These are phyloP conservation scores for Empis stercorea DNA, from an alignment of 2,888 invertebrate genomes.

Conservation along the genomic window DNA sequence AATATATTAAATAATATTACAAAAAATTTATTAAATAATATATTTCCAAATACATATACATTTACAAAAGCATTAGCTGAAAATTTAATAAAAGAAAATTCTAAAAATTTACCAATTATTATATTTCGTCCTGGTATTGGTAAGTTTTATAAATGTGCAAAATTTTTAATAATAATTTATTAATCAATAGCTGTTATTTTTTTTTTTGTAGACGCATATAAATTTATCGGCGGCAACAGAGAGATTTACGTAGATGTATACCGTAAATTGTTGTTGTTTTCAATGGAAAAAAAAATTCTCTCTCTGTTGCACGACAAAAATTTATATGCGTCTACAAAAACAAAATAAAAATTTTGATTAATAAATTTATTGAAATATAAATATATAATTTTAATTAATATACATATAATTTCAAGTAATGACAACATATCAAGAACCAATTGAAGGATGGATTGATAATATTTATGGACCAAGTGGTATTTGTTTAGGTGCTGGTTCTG, in stretches of 20 bases:
- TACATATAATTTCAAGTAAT: conserved; percentile 32
- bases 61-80: conserved; percentile 37
- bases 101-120: conserved; percentile 32
- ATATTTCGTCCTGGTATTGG: conserved; percentile 37
- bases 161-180: neutral
- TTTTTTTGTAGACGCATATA: too few relatives aligned
- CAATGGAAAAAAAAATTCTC: too few relatives aligned
- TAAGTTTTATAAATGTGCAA: neutral
- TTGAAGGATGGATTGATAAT: conserved; percentile 38
- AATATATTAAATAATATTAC: conserved; percentile 29
- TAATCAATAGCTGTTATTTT: too few relatives aligned
- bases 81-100: conserved; percentile 33
- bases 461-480: conserved; percentile 37
- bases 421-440: conserved; percentile 37
- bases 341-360: too few relatives aligned
- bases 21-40: conserved; percentile 31
- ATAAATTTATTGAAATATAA: too few relatives aligned
- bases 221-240: too few relatives aligned
- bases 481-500: conserved; percentile 34
- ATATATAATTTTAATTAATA: neutral
- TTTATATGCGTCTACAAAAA: too few relatives aligned
- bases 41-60: conserved; percentile 37
- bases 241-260: too few relatives aligned
- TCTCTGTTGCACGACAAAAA: too few relatives aligned
- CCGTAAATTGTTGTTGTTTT: too few relatives aligned